phyloP scores from a whole-genome alignment of 2,888 invertebrate genomes.

The Stegana nigrithorax region DNA sequence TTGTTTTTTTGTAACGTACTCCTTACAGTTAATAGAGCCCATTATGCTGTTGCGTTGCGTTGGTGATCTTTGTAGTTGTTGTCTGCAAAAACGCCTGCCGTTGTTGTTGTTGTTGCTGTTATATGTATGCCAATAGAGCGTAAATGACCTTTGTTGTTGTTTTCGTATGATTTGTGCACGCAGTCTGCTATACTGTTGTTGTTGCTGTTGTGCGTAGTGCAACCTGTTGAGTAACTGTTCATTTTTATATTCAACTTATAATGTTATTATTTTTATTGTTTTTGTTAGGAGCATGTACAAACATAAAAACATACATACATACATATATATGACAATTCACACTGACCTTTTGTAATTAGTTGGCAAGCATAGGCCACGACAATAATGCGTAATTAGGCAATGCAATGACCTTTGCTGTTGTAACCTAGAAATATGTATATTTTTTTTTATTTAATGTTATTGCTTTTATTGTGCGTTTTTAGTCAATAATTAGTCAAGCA shows the following conservation, averaged over 20 bases:
- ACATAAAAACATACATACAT: conserved; percentile 22
- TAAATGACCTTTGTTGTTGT: neutral
- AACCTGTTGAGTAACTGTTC: neutral
- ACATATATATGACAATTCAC: conserved; percentile 32
- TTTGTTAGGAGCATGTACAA: neutral
- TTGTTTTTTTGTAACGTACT: conserved; percentile 60
- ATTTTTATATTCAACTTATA: neutral
- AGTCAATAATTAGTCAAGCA: too few relatives aligned
- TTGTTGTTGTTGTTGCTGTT: neutral
- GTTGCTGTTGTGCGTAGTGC: neutral
- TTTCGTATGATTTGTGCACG: neutral
- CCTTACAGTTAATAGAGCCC: conserved; percentile 66
- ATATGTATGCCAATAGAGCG: neutral
- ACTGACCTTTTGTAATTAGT: conserved; percentile 21
- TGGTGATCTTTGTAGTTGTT: neutral
- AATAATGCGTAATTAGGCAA: too few relatives aligned
- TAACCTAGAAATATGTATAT: too few relatives aligned
- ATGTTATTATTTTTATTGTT: too few relatives aligned
- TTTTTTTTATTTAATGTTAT: too few relatives aligned
- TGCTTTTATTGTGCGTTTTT: too few relatives aligned
- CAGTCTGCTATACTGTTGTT: neutral
- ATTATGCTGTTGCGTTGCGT: conserved; percentile 40
- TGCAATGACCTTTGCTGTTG: too few relatives aligned
- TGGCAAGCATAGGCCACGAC: too few relatives aligned
- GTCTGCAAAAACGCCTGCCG: neutral